Percentiles rank a stretch among this genome's conserved stretches.
phyloP scores from a whole-genome alignment of 2,113 vertebrate genomes.

The Melanerpes aurifrons region DNA sequence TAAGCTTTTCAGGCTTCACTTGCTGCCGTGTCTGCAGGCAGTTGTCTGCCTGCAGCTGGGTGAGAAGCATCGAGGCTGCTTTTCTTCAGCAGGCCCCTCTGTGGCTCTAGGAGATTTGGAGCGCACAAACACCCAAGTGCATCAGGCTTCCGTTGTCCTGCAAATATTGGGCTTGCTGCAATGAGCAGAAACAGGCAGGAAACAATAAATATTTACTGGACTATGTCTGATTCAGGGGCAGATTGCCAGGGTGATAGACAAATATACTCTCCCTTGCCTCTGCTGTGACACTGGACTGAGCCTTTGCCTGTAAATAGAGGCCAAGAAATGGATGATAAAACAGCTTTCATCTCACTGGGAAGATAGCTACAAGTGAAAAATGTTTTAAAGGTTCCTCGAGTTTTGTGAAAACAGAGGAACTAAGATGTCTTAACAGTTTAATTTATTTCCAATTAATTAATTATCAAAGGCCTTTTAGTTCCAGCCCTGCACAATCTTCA shows the following conservation, averaged over 20 bases:
- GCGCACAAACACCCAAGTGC: neutral
- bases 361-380: neutral
- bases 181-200: neutral
- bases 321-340: neutral
- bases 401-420: neutral
- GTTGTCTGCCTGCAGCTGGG: neutral
- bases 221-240: neutral
- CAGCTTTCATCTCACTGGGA: neutral
- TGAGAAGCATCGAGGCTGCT: neutral
- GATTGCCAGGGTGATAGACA: neutral
- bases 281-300: neutral
- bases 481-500: neutral
- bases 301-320: neutral
- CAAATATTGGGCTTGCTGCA: neutral
- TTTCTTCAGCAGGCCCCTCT: neutral
- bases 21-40: neutral
- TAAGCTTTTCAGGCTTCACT: conserved; percentile 13
- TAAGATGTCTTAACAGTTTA: neutral
- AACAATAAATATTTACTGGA: neutral
- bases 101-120: neutral
- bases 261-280: neutral
- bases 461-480: neutral
- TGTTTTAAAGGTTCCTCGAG: neutral
- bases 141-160: neutral
- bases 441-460: neutral